phyloP scores from a whole-genome alignment of 2,888 invertebrate species.

The Drosophila niveifrons region DNA sequence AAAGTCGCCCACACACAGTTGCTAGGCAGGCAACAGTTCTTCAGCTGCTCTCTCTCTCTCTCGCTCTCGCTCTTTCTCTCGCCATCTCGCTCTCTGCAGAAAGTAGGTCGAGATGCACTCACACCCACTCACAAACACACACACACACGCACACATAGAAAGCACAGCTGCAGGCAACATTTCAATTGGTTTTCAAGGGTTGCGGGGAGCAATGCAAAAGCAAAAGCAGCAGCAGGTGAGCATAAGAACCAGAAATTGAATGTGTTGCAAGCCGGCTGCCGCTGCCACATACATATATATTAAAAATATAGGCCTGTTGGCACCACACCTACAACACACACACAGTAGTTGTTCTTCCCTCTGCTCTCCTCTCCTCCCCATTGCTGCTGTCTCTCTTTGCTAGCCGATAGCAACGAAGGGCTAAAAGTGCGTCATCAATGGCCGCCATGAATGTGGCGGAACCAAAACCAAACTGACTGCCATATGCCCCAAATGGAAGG shows the following conservation, averaged over 20 bases:
- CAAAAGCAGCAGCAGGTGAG: slow-evolving; percentile 66
- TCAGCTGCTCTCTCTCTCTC: background rate
- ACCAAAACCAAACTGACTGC: slow-evolving; percentile 38
- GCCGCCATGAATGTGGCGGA: slow-evolving; percentile 74
- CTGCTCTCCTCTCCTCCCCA: background rate
- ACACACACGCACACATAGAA: slow-evolving; percentile 12
- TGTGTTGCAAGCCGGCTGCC: slow-evolving; percentile 62
- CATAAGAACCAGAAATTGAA: slow-evolving; percentile 61
- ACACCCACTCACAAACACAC: slow-evolving; percentile 26
- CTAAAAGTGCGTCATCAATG: slow-evolving; percentile 83
- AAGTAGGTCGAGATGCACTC: slow-evolving; percentile 77
- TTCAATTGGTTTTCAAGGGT: slow-evolving; percentile 72
- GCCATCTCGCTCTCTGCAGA: slow-evolving; percentile 32
- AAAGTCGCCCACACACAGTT: slow-evolving; percentile 51
- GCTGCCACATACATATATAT: background rate
- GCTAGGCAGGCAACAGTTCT: slow-evolving; percentile 39
- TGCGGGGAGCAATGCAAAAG: slow-evolving; percentile 36
- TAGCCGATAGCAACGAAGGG: slow-evolving; percentile 79
- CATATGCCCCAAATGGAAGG: slow-evolving; percentile 41
- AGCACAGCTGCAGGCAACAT: slow-evolving; percentile 65
- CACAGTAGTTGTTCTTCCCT: background rate
- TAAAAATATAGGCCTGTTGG: slow-evolving; percentile 9
- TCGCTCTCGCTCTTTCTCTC: background rate
- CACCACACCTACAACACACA: slow-evolving; percentile 32
- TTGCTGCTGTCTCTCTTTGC: slow-evolving; percentile 23